phyloP scores from a whole-genome alignment of 2,797 vertebrate genomes.

The Eleutherodactylus coqui region DNA sequence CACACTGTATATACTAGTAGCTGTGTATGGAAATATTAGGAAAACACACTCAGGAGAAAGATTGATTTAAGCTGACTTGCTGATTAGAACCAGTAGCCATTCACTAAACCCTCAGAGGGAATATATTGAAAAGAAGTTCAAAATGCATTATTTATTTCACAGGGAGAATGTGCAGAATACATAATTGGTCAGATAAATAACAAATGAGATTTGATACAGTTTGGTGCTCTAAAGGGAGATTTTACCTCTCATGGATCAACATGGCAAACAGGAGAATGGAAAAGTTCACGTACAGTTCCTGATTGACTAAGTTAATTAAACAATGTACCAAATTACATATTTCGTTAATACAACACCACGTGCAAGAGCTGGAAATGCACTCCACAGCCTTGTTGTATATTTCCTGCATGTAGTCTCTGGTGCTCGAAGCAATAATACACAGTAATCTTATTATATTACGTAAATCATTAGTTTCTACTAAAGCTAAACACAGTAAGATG shows the following conservation, averaged over 20 bases:
- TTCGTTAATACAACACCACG: slow-evolving; percentile 10
- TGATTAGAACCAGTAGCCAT: slow-evolving; percentile 37
- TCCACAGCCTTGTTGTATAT: background rate
- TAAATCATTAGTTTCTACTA: slow-evolving; percentile 4
- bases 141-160: slow-evolving; percentile 53
- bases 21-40: slow-evolving; percentile 19
- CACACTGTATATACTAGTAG: background rate
- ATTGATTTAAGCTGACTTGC: slow-evolving; percentile 46
- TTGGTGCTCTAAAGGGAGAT: slow-evolving; percentile 25
- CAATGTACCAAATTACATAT: slow-evolving; percentile 25
- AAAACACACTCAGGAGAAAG: slow-evolving; percentile 30
- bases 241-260: slow-evolving; percentile 31
- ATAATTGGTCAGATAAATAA: slow-evolving; percentile 53
- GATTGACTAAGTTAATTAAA: slow-evolving; percentile 20
- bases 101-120: slow-evolving; percentile 40
- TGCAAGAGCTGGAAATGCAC: background rate
- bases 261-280: slow-evolving; percentile 36
- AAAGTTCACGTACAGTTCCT: slow-evolving; percentile 10
- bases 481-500: background rate
- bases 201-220: slow-evolving; percentile 47
- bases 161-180: slow-evolving; percentile 22
- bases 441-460: slow-evolving; percentile 2
- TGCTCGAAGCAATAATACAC: background rate
- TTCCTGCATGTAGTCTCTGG: background rate
- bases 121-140: slow-evolving; percentile 56